Evolutionary conservation across 2,113 vertebrate genomes (phyloP).

Genomic region (Saimiri boliviensis): DNA sequence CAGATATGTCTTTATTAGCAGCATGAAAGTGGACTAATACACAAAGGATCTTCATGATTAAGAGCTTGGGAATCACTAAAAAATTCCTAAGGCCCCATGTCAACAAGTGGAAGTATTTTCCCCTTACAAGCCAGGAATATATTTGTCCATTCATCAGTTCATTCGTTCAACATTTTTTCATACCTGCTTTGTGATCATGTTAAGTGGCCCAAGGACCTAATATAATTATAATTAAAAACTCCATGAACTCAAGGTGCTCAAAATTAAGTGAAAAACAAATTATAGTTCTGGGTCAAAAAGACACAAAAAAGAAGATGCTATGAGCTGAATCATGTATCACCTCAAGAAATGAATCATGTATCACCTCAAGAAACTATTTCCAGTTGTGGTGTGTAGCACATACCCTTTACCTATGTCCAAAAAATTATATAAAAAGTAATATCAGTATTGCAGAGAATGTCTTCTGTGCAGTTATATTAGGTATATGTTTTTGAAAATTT

Average conservation of each 20-base stretch:
- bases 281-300: not conserved
- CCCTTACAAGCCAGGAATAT: not conserved
- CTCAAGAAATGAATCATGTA: not conserved
- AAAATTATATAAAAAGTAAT: not conserved
- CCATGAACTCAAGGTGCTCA: not conserved
- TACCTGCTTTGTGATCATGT: not conserved
- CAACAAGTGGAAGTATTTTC: not conserved
- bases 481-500: not conserved
- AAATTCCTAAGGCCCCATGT: not conserved
- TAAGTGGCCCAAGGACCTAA: not conserved
- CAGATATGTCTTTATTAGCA: no score
- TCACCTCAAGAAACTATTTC: not conserved
- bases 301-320: not conserved
- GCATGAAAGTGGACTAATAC: no score
- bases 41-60: not conserved
- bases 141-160: not conserved
- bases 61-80: not conserved
- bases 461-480: not conserved
- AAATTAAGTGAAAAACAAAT: not conserved
- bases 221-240: not conserved
- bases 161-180: not conserved
- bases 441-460: not conserved
- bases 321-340: not conserved
- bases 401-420: not conserved
- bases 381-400: not conserved